Base-by-base conservation (phyloP, 2,113 vertebrate species). In the Columbina picui region DNA sequence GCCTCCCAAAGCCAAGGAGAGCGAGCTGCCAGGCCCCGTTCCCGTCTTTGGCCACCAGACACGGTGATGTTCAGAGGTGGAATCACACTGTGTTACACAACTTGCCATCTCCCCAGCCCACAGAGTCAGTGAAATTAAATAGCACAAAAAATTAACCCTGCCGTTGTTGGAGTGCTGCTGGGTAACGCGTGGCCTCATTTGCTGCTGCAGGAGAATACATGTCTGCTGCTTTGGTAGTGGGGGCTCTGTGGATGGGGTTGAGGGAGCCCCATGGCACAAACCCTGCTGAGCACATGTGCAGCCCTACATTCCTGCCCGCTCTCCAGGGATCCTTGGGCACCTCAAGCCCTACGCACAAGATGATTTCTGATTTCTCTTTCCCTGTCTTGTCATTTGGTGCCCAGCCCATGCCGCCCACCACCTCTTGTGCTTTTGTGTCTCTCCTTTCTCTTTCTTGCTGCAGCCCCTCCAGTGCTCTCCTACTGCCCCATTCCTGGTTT, bases 91-190 rank as follows among this genome's bases (percentile, higher is more conserved):
- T 74, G 32, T 93, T 95, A 80, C 38, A 59, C 43, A 90, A 43
- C 82, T 96, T 80, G 47, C 71, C 21, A 59, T 80, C 59, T 96
- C 60, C 59, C 63, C 88, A 91, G 64, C 68, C 73, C 68, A 50
- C 27, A 32, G 63, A 32, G 52, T 4, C 70, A 26, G 32, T 69
- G 78, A 90, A 81, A 93, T 95, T 92, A 94, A 92, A 61, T 18
- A 89, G 23, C n/a, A 43, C 10, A 20, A 81, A 83, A 84, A 90
- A 75, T 94, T 90, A 96, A 94, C 83, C 76, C 83, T 56, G 7
- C 29, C 1, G 12, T 38, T 80, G 53, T 70, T 90, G 79, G 20
- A 68, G 67, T 39, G 20, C 60, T 71, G 13, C 34, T 64, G 29
- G 41, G 34, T 57, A 41, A 50, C 3, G 7, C 29, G 45, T 50